Percentiles rank a stretch among this genome's conserved stretches.
phyloP scores from a whole-genome alignment of 2,113 vertebrate species.

The Hyperopisus bebe region DNA sequence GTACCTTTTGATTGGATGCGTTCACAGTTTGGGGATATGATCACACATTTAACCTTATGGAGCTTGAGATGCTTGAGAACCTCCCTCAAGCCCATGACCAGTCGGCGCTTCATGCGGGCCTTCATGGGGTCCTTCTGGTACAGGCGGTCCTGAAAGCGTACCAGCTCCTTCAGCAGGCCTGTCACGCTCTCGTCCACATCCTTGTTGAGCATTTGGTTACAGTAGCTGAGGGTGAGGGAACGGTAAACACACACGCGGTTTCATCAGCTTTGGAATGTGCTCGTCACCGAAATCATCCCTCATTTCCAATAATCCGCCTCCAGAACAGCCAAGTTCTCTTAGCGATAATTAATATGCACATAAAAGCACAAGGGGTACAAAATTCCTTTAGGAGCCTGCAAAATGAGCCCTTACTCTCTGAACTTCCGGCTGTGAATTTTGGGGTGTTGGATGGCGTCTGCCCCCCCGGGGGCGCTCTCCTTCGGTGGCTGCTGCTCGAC shows the following conservation, averaged over 20 bases:
- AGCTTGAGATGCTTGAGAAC: conserved; percentile 92
- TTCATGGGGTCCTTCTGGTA: conserved; percentile 96
- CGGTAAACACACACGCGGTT: not conserved
- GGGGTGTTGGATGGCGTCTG: conserved; percentile 41
- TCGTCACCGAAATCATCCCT: not conserved
- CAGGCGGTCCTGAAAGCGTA: conserved; percentile 92
- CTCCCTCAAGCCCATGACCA: conserved; percentile 92
- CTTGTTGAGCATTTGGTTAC: conserved; percentile 90
- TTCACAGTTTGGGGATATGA: conserved; percentile 97
- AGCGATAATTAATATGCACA: not conserved
- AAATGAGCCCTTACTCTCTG: conserved; percentile 76
- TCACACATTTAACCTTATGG: conserved; percentile 82
- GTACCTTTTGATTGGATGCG: conserved; percentile 90
- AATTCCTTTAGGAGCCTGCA: not conserved
- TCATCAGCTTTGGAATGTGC: not conserved
- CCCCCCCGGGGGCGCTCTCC: conserved; percentile 6
- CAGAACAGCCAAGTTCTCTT: not conserved
- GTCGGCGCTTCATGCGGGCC: conserved; percentile 86
- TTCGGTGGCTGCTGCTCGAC: not conserved
- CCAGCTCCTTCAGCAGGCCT: conserved; percentile 81
- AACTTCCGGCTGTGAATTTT: conserved; percentile 95
- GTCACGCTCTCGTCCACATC: conserved; percentile 87
- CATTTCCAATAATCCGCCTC: not conserved
- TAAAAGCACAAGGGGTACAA: not conserved
- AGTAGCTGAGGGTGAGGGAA: conserved; percentile 69